These are phyloP conservation scores for Empidonax alnorum DNA, from an alignment of 2,113 vertebrate genomes.

Conservation along the genomic window DNA sequence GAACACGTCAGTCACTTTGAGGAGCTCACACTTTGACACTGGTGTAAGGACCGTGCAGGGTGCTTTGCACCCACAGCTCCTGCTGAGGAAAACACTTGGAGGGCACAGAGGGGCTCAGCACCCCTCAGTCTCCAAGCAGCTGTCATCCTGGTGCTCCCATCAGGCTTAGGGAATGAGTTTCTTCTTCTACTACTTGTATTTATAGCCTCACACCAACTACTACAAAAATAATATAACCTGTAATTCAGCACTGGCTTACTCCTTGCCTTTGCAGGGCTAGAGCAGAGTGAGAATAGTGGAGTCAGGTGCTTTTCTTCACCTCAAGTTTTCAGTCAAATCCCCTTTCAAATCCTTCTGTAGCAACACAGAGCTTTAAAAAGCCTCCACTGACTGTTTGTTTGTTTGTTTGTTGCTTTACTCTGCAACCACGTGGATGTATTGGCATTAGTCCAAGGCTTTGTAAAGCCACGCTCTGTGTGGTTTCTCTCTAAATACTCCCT, in stretches of 20 bases:
- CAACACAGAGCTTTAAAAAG: slow-evolving; percentile 2
- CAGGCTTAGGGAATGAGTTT: not conserved
- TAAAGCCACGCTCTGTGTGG: not conserved
- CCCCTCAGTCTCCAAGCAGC: not conserved
- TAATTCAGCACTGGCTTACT: not conserved
- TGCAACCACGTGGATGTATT: not conserved
- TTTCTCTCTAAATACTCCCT: slow-evolving; percentile 6
- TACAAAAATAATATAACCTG: not conserved
- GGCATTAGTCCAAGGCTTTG: not conserved
- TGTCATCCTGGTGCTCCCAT: not conserved
- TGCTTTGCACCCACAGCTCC: not conserved
- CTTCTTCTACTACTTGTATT: not conserved
- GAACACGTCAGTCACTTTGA: not conserved
- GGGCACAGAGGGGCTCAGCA: not conserved
- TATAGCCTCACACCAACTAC: not conserved
- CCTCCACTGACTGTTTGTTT: not conserved
- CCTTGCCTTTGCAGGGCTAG: not conserved
- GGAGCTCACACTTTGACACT: not conserved
- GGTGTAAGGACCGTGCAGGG: not conserved
- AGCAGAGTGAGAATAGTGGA: not conserved
- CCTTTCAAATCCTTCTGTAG: not conserved
- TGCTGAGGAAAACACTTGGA: fast-evolving
- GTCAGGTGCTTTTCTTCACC: not conserved
- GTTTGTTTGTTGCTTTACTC: slow-evolving; percentile 23
- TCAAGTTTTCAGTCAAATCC: not conserved